Conservation (phyloP, 2,888 invertebrate genomes). For the Vanessa cardui region DNA sequence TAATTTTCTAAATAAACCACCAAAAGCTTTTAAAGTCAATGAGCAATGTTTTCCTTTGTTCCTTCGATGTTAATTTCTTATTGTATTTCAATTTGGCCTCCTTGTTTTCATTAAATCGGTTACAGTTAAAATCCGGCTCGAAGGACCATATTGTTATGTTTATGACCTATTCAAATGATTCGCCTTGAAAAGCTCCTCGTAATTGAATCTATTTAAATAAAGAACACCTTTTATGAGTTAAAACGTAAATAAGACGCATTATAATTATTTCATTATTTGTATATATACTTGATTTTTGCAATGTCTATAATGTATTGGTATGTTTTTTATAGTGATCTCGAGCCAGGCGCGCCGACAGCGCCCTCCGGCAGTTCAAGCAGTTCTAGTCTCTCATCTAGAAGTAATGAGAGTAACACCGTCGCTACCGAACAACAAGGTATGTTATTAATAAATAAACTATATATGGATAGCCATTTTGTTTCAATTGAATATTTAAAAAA, state of each 20-base stretch:
- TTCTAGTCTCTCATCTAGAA: slow-evolving; percentile 76
- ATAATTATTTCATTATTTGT: too few species aligned
- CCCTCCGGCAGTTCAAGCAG: slow-evolving; percentile 80
- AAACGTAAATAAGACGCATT: background rate
- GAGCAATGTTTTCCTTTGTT: background rate
- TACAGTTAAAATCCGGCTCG: slow-evolving; percentile 27
- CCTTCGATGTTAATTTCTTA: background rate
- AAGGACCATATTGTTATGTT: slow-evolving; percentile 19
- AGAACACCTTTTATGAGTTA: background rate
- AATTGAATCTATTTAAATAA: slow-evolving; percentile 15
- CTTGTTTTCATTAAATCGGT: slow-evolving; percentile 6
- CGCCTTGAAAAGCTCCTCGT: background rate
- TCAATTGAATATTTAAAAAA: too few species aligned
- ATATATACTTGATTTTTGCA: too few species aligned
- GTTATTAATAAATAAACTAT: background rate
- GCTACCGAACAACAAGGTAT: slow-evolving; percentile 74
- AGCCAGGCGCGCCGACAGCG: slow-evolving; percentile 71
- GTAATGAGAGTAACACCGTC: slow-evolving; percentile 78
- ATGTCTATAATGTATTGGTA: background rate
- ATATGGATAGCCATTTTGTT: too few species aligned
- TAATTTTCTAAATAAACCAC: background rate
- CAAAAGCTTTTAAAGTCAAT: background rate
- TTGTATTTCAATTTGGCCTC: slow-evolving; percentile 14
- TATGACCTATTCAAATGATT: slow-evolving; percentile 21
- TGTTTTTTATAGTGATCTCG: slow-evolving; percentile 67